Base-by-base conservation (phyloP, 1,140 invertebrate genomes). In the Trissolcus basalis region DNA sequence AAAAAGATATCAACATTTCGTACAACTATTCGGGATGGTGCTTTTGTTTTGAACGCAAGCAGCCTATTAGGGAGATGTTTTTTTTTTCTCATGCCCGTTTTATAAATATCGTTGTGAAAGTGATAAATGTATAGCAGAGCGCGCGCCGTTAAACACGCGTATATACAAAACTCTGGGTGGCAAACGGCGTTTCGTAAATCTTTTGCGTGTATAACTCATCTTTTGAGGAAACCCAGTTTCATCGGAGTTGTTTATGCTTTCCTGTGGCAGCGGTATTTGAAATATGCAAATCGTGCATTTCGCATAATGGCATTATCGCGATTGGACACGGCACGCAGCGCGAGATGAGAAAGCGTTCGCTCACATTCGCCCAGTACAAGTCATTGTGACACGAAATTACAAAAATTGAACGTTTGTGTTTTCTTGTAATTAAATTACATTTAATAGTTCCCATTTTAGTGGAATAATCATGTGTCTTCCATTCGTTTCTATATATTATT, bases 281-380 rank as follows among this genome's bases (percentile, higher is more conserved):
- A 83, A 83, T 82, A 82, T 83, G 81, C 81, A 83, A 83, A 83
- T 83, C 78, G 67, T 71, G 78, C 78, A 81, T 80, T 81, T 6
- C 81, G 80, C 80, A 81, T 81, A 81, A 81, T 83, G 63, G 80
- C 79, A 81, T 79, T 81, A 83, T 83, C 81, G 80, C 80, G 81
- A 83, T 81, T 80, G 74, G 61, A 67, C 74, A 77, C 68, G 73
- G 67, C 61, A 77, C 59, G 51, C 63, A 67, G 55, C 68, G 64
- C 63, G 68, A 72, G 58, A 77, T 77, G 75, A 77, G 75, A 77
- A 71, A 77, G 65, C 68, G 59, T 32, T 53, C 48, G 44, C 32
- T 70, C 27, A 32, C 59, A 56, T 56, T 63, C 12, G 27, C n/a
- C 36, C 49, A 58, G 44, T 55, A 54, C 33, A 47, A 44, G 51